Evolutionary conservation across 2,113 vertebrate species (phyloP).

Genomic region (Seriola dumerili): DNA sequence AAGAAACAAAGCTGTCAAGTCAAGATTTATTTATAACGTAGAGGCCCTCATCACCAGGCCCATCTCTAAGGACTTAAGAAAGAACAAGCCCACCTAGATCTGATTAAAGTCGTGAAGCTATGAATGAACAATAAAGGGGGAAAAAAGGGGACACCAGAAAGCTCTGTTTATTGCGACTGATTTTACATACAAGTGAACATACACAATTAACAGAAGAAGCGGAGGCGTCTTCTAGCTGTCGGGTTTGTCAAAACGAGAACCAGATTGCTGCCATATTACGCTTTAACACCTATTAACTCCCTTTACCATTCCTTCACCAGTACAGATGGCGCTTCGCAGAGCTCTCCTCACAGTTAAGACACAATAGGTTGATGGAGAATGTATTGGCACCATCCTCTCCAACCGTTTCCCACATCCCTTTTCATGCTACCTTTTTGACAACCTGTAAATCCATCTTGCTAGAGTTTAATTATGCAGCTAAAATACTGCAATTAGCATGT

Average conservation of each 20-base stretch:
- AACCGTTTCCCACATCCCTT: too few species aligned
- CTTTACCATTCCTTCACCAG: background rate
- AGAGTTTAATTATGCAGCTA: too few species aligned
- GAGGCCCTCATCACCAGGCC: background rate
- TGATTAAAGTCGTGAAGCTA: background rate
- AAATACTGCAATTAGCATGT: too few species aligned
- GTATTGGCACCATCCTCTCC: too few species aligned
- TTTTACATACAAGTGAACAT: background rate
- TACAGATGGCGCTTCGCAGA: conserved; percentile 41
- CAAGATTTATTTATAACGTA: conserved; percentile 37
- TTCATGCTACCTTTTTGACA: too few species aligned
- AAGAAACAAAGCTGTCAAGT: conserved; percentile 41
- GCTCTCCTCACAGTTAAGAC: background rate
- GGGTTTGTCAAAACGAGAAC: background rate
- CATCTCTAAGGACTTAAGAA: conserved; percentile 27
- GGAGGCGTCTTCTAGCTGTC: background rate
- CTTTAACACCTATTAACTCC: conserved; percentile 17
- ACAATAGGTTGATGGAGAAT: background rate
- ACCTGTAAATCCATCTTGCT: background rate
- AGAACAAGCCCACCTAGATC: conserved; percentile 29
- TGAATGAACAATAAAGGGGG: background rate
- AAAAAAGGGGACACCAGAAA: background rate
- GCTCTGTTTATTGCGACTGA: background rate
- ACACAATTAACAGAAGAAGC: background rate
- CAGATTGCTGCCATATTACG: conserved; percentile 7